Evolutionary conservation across 2,113 vertebrate genomes (phyloP).

Genomic region (Seriola quinqueradiata): DNA sequence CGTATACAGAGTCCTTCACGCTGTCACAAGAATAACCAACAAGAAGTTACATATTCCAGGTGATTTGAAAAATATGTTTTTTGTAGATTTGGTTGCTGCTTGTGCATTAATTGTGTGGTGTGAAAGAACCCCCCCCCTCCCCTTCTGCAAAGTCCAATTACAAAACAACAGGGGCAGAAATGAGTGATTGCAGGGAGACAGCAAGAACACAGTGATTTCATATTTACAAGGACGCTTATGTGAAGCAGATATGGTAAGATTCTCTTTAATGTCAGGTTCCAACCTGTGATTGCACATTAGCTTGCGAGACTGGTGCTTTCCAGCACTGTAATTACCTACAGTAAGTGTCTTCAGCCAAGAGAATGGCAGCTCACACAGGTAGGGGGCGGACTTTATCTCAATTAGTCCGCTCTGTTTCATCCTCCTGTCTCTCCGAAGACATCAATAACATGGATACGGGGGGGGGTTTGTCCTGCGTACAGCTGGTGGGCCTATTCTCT

Average conservation of each 20-base stretch:
- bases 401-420: slow-evolving; percentile 76
- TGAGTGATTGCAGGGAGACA: slow-evolving; percentile 40
- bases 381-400: slow-evolving; percentile 75
- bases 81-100: background rate
- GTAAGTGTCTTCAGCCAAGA: slow-evolving; percentile 69
- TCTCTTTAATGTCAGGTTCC: slow-evolving; percentile 76
- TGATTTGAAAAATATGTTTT: background rate
- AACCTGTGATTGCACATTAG: slow-evolving; percentile 79
- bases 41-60: background rate
- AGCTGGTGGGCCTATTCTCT: slow-evolving; percentile 47
- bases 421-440: slow-evolving; percentile 48
- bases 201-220: slow-evolving; percentile 33
- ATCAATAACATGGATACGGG: slow-evolving; percentile 47
- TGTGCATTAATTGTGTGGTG: background rate
- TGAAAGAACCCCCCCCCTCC: no score
- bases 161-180: slow-evolving; percentile 18
- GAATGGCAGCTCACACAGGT: slow-evolving; percentile 63
- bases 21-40: slow-evolving; percentile 4
- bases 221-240: slow-evolving; percentile 63
- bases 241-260: slow-evolving; percentile 65
- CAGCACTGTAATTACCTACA: slow-evolving; percentile 77
- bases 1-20: slow-evolving; percentile 33
- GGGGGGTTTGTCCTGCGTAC: slow-evolving; percentile 37
- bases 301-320: slow-evolving; percentile 69
- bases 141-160: background rate